Percentiles rank a stretch among this genome's conserved stretches.
These are phyloP conservation scores for Patagioenas fasciata DNA, from an alignment of 2,113 vertebrate species.

Conservation along the genomic window DNA sequence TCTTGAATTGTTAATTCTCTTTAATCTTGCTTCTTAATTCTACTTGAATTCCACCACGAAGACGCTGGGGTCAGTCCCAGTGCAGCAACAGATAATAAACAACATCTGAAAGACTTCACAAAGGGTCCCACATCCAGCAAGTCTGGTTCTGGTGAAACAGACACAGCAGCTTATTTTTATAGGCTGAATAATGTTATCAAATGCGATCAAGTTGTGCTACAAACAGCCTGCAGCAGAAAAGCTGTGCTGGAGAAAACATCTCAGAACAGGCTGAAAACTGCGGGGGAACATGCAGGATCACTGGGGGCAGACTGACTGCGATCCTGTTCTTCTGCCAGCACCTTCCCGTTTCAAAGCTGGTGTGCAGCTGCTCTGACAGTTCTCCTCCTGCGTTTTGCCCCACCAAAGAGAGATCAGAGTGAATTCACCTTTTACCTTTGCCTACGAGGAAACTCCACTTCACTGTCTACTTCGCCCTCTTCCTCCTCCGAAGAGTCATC, in stretches of 20 bases:
- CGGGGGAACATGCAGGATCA: neutral
- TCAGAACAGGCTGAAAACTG: neutral
- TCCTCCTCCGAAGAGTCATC: conserved; percentile 98
- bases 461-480: conserved; percentile 97
- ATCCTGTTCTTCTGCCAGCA: neutral
- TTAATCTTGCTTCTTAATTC: neutral
- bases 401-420: neutral
- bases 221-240: neutral
- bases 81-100: neutral
- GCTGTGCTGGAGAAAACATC: neutral
- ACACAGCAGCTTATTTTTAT: neutral
- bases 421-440: conserved; percentile 84
- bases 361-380: neutral
- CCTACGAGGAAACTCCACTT: conserved; percentile 97
- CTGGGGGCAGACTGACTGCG: neutral
- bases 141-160: neutral
- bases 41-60: neutral
- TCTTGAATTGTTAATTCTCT: too few relatives aligned
- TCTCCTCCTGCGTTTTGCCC: neutral
- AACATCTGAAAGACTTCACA: neutral
- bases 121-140: neutral
- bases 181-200: neutral
- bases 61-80: neutral
- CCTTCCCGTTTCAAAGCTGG: neutral
- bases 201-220: neutral